These are phyloP conservation scores for Spondyliosoma cantharus DNA, from an alignment of 2,797 vertebrate species.

Conservation along the genomic window DNA sequence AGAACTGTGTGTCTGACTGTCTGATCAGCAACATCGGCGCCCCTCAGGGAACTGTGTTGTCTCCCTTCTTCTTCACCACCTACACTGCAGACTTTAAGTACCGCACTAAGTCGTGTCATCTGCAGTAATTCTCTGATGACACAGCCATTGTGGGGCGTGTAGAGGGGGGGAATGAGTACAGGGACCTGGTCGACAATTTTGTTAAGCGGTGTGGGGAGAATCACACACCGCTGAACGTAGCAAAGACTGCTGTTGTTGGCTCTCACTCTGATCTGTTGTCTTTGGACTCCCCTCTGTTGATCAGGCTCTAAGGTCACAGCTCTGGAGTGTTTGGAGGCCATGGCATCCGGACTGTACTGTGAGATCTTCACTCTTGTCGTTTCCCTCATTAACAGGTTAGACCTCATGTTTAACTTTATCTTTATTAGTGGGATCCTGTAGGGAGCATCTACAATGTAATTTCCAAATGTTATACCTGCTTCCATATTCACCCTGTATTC, in stretches of 20 bases:
- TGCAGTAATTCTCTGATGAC: too few relatives aligned
- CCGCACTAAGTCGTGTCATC: too few relatives aligned
- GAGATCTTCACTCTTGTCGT: slow-evolving; percentile 96
- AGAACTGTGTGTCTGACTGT: too few relatives aligned
- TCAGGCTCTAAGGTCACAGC: slow-evolving; percentile 92
- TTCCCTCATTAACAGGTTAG: slow-evolving; percentile 93
- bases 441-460: not conserved
- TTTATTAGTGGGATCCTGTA: not conserved
- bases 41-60: too few relatives aligned
- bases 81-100: too few relatives aligned
- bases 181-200: too few relatives aligned
- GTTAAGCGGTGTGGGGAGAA: too few relatives aligned
- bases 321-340: slow-evolving; percentile 95
- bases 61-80: too few relatives aligned
- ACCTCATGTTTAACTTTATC: not conserved
- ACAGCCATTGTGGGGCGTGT: too few relatives aligned
- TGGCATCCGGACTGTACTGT: slow-evolving; percentile 92
- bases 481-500: not conserved
- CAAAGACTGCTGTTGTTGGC: not conserved
- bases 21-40: too few relatives aligned
- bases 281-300: not conserved
- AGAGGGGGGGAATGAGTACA: too few relatives aligned
- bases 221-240: too few relatives aligned
- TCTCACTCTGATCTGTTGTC: slow-evolving; percentile 4
- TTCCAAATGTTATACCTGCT: not conserved